These are phyloP conservation scores for Pseudachorutes palmiensis DNA, from an alignment of 1,140 invertebrate genomes.

Conservation along the genomic window DNA sequence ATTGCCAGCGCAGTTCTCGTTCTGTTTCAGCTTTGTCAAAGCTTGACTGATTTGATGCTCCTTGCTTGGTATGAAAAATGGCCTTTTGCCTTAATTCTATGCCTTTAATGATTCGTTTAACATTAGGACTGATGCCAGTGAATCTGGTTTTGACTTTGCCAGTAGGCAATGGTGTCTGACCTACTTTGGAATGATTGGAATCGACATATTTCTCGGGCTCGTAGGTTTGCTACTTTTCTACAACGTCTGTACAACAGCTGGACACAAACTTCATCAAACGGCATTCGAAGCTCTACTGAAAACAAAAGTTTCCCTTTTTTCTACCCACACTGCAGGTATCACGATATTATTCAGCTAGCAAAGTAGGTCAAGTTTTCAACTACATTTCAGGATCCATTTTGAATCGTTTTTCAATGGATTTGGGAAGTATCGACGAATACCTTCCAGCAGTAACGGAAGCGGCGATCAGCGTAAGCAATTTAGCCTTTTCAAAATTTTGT, in stretches of 20 bases:
- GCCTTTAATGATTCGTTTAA: neutral
- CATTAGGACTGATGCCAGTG: neutral
- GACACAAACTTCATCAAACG: neutral
- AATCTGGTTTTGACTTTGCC: neutral
- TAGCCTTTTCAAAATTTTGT: neutral
- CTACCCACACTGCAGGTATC: neutral
- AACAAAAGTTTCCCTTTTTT: neutral
- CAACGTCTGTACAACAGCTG: neutral
- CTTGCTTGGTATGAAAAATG: neutral
- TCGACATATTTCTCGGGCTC: neutral
- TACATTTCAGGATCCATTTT: neutral
- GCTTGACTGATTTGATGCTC: neutral
- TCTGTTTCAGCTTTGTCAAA: neutral
- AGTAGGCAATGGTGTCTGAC: neutral
- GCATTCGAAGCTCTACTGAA: neutral
- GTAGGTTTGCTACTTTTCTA: neutral
- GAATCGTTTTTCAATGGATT: neutral
- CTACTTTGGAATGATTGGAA: neutral
- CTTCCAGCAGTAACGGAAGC: neutral
- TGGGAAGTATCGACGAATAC: neutral
- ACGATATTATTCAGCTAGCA: neutral
- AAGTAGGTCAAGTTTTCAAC: neutral
- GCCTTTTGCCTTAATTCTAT: neutral
- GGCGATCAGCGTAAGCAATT: neutral
- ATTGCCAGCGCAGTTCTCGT: neutral